Conservation (phyloP, 2,888 invertebrate species). For the Himalopsyche japonica region DNA sequence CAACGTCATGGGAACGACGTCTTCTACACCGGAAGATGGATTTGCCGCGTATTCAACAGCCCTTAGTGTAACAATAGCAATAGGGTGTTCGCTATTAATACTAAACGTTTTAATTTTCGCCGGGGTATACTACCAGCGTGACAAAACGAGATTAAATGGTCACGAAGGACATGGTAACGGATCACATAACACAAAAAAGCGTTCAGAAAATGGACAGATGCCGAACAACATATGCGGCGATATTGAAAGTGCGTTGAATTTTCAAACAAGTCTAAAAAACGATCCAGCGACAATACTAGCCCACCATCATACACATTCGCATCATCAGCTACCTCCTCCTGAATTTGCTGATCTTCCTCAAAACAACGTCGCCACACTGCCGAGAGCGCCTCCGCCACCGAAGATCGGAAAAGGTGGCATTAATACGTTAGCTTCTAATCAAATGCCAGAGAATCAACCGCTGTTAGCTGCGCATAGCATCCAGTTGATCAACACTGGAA, state of each 20-base stretch:
- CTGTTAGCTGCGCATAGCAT: constrained; percentile 75
- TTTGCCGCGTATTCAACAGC: constrained; percentile 91
- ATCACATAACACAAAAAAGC: constrained; percentile 63
- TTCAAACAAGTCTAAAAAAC: constrained; percentile 63
- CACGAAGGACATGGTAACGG: constrained; percentile 60
- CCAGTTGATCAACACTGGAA: constrained; percentile 77
- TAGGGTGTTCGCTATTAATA: constrained; percentile 89
- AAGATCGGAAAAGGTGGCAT: constrained; percentile 67
- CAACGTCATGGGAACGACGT: constrained; percentile 52
- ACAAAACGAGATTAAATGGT: constrained; percentile 75
- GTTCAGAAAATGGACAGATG: constrained; percentile 85
- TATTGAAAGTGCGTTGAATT: constrained; percentile 63
- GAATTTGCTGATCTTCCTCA: constrained; percentile 82
- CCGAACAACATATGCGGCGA: constrained; percentile 89
- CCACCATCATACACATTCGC: constrained; percentile 75
- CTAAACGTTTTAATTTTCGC: constrained; percentile 92
- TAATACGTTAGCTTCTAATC: constrained; percentile 62
- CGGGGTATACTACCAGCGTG: constrained; percentile 90
- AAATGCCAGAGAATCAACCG: constrained; percentile 68
- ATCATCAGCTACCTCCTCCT: constrained; percentile 80
- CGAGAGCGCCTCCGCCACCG: constrained; percentile 76
- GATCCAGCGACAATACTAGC: constrained; percentile 74
- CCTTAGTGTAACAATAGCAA: constrained; percentile 89
- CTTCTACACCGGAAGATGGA: constrained; percentile 76
- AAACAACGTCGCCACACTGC: constrained; percentile 67